Evolutionary conservation across 2,113 vertebrate genomes (phyloP), one percentile per base, ranked within the genome.

Genomic region (Strix aluco): DNA sequence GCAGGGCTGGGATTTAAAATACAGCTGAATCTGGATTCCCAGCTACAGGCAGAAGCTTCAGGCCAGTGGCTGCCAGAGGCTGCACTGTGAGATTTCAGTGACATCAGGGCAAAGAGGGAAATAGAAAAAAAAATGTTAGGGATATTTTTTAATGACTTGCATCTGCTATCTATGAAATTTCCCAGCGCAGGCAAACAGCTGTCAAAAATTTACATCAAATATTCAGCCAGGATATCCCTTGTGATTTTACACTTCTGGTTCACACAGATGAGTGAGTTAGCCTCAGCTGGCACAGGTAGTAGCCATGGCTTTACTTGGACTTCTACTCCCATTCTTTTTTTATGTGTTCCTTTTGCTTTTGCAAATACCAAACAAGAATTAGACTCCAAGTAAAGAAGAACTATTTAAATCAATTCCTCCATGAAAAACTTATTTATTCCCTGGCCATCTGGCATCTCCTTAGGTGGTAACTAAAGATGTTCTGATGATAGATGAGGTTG

Each of bases 401-500:
- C 65, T 49, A 91, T 85, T 85, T 93, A 93, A 93, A 61, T 75
- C 57, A 27, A 75, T 73, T 79, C 12, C 58, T 80, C 38, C 74
- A 69, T 38, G 36, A 91, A 85, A 95, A 90, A 58, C 58, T 81
- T 92, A 46, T 46, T 18, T 46, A 79, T 73, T 94, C 93, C 61
- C 58, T 36, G n/a, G 18, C 84, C 94, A 90, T 94, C 70, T 97
- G 95, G 91, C 36, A 62, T 36, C 70, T 70, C 74, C 71, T 96
- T 87, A 91, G 87, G 66, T 94, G 87, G 87, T 52, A 89, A 75
- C 78, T 92, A 54, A 89, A 82, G 84, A 94, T 36, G 4, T 85
- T 91, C 52, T 90, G 49, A 29, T 96, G 94, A 96, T 85, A 87
- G 66, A 96, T 93, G 93, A 82, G 44, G 58, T 90, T 92, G 58